Evolutionary conservation across 2,888 invertebrate species (phyloP).

Genomic region (Parasteatoda lunata): DNA sequence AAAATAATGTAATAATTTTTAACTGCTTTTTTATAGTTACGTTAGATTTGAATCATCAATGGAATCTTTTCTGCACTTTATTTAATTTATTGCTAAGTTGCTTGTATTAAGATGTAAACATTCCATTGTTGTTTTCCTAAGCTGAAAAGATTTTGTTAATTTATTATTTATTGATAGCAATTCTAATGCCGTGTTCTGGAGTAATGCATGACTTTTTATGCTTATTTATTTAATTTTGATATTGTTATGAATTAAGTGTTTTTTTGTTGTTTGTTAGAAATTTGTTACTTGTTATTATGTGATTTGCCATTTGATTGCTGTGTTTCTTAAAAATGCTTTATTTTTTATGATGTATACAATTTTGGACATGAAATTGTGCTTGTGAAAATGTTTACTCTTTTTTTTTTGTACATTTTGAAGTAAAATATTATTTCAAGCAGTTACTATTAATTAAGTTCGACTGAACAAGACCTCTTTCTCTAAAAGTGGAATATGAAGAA

Average conservation of each 20-base stretch:
- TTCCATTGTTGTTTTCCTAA: neutral
- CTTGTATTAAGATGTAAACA: neutral
- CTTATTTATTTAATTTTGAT: conserved; percentile 39
- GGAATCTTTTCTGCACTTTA: neutral
- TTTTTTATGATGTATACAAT: neutral
- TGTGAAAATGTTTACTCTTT: neutral
- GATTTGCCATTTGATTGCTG: conserved; percentile 26
- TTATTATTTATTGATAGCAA: conserved; percentile 1
- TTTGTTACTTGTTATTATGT: conserved; percentile 17
- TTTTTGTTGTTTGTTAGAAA: conserved; percentile 38
- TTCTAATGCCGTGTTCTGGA: conserved; percentile 4
- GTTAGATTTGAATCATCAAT: neutral
- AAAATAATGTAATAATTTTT: neutral
- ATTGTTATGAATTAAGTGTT: conserved; percentile 34
- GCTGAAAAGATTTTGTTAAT: neutral
- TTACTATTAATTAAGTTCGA: no score
- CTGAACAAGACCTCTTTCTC: no score
- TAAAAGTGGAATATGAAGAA: no score
- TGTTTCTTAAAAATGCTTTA: conserved; percentile 25
- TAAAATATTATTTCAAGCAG: no score
- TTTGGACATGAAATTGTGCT: neutral
- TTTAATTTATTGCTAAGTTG: neutral
- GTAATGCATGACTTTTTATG: conserved; percentile 46
- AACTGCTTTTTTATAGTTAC: neutral
- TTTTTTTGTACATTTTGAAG: neutral